A percentile compares a stretch with the other conserved stretches of the same genome.
Conservation (phyloP, 2,888 invertebrate species). For the Papilio elwesi region DNA sequence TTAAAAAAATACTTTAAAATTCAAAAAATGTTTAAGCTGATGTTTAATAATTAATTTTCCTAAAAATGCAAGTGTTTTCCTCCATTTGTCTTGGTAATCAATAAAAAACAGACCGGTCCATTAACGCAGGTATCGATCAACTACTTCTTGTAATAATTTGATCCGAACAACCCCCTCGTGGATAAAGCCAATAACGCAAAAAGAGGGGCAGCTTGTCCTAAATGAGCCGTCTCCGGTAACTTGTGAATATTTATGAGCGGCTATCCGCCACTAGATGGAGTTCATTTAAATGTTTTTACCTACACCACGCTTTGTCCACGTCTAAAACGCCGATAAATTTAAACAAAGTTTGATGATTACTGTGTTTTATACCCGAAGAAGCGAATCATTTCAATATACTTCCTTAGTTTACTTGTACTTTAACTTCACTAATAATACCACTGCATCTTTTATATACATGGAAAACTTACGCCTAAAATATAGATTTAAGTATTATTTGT, state of each 20-base stretch:
- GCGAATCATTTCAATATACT: background rate
- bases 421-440: background rate
- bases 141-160: conserved; percentile 69
- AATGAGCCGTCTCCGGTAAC: conserved; percentile 80
- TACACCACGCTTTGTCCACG: conserved; percentile 43
- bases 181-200: conserved; percentile 80
- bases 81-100: conserved; percentile 64
- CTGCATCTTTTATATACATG: too few species aligned
- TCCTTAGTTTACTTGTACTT: too few species aligned
- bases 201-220: conserved; percentile 73
- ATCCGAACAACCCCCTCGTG: conserved; percentile 77
- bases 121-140: conserved; percentile 73
- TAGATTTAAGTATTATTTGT: too few species aligned
- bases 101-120: conserved; percentile 70
- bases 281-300: conserved; percentile 65
- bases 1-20: too few species aligned
- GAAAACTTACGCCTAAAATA: too few species aligned
- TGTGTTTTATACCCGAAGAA: background rate
- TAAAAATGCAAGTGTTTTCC: background rate
- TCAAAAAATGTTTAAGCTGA: too few species aligned
- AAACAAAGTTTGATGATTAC: background rate
- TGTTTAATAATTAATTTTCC: background rate
- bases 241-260: conserved; percentile 81
- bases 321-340: conserved; percentile 10
- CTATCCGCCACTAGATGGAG: conserved; percentile 62